A percentile compares a stretch with the other conserved stretches of the same genome.
phyloP scores from a whole-genome alignment of 2,113 vertebrate genomes.

The Rhombomys opimus region DNA sequence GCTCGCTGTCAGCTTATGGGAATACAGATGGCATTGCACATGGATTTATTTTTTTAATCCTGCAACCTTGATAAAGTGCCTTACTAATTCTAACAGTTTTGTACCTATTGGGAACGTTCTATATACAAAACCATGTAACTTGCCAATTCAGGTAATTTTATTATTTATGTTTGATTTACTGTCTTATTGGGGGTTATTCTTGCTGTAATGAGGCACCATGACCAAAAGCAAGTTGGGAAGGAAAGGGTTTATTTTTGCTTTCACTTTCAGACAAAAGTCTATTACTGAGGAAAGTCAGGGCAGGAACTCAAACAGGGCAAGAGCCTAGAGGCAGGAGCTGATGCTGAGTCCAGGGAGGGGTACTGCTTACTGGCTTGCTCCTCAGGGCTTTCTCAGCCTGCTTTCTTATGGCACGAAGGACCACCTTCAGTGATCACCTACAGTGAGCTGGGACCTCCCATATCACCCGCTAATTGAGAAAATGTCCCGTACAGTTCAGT shows the following conservation, averaged over 20 bases:
- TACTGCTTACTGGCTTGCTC: neutral
- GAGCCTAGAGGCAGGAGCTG: neutral
- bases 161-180: neutral
- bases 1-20: neutral
- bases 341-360: neutral
- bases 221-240: neutral
- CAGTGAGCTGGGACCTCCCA: neutral
- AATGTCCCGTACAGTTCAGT: neutral
- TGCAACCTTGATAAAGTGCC: neutral
- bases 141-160: neutral
- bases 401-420: neutral
- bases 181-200: neutral
- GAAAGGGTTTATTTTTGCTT: neutral
- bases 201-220: neutral
- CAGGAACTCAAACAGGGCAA: neutral
- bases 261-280: neutral
- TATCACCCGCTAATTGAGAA: neutral
- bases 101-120: neutral
- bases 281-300: neutral
- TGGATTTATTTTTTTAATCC: neutral
- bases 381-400: neutral
- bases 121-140: neutral
- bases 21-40: neutral
- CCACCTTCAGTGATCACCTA: neutral
- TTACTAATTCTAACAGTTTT: neutral